Conservation (phyloP, 1,140 invertebrate species). For the Drosophila prosaltans region DNA sequence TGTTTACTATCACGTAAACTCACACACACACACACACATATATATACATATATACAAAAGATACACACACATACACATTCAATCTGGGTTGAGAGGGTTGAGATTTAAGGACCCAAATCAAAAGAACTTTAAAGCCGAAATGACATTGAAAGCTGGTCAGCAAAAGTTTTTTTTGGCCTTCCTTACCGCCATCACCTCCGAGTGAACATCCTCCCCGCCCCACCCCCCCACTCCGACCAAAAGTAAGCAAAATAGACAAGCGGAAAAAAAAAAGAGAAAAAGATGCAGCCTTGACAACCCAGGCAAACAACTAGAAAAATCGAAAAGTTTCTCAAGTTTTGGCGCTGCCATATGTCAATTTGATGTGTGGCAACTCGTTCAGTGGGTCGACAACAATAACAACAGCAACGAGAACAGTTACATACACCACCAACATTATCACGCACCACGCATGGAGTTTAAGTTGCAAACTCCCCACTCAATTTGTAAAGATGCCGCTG, state of each 20-base stretch:
- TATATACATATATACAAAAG: too few relatives aligned
- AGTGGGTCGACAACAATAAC: constrained; percentile 30
- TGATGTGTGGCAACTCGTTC: constrained; percentile 60
- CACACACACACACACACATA: neutral
- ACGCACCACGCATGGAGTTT: constrained; percentile 7
- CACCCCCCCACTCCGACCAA: neutral
- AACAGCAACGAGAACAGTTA: neutral
- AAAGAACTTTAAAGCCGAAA: constrained; percentile 36
- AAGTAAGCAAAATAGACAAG: constrained; percentile 61
- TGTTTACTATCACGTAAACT: constrained; percentile 34
- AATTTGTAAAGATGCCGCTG: constrained; percentile 47
- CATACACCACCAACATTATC: neutral
- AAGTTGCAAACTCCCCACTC: constrained; percentile 28
- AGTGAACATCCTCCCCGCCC: neutral
- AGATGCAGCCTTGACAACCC: constrained; percentile 53
- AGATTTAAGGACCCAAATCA: constrained; percentile 44
- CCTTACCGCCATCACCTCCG: neutral
- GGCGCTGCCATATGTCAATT: constrained; percentile 66
- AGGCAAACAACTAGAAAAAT: constrained; percentile 13
- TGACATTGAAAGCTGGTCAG: constrained; percentile 28
- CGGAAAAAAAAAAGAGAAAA: constrained; percentile 38
- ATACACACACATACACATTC: neutral
- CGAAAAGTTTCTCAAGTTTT: constrained; percentile 50
- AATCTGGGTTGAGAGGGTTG: constrained; percentile 21
- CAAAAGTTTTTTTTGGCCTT: constrained; percentile 43